Percentiles rank a stretch among this genome's conserved stretches.
These are phyloP conservation scores for Eurois occulta DNA, from an alignment of 2,888 invertebrate genomes.

Conservation along the genomic window DNA sequence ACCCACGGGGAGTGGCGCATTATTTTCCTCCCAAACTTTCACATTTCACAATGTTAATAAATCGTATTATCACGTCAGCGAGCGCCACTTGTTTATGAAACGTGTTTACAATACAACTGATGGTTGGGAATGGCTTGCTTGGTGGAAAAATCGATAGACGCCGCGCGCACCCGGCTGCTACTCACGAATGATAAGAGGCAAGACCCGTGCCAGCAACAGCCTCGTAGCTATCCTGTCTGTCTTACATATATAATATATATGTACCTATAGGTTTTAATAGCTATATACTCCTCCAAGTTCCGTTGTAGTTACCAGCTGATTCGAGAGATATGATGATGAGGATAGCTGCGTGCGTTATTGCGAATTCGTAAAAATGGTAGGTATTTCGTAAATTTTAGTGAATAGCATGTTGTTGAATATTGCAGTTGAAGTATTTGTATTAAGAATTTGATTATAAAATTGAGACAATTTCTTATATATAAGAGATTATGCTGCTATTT, in stretches of 20 bases:
- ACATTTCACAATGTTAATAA: conserved; percentile 76
- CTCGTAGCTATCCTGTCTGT: conserved; percentile 62
- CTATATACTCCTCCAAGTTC: conserved; percentile 45
- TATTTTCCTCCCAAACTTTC: conserved; percentile 78
- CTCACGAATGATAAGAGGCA: conserved; percentile 82
- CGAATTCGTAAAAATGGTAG: conserved; percentile 6
- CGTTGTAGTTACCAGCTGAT: conserved; percentile 51
- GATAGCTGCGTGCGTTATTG: not conserved
- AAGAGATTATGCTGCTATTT: not conserved
- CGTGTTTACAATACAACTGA: conserved; percentile 86
- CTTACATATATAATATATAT: no score
- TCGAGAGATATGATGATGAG: conserved; percentile 11
- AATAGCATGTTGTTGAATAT: not conserved
- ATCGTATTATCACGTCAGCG: conserved; percentile 61
- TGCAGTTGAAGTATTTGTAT: not conserved
- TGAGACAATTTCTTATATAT: not conserved
- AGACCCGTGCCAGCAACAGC: conserved; percentile 72
- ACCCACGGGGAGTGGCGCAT: conserved; percentile 79
- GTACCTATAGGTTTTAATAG: conserved; percentile 65
- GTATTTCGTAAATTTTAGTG: not conserved
- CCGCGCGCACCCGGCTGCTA: conserved; percentile 84
- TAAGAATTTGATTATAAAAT: not conserved
- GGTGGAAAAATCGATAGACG: conserved; percentile 88
- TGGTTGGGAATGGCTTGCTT: conserved; percentile 85
- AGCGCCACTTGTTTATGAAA: conserved; percentile 74